Percentiles rank a stretch among this genome's conserved stretches.
phyloP scores from a whole-genome alignment of 2,797 vertebrate species.

The Dallia pectoralis region DNA sequence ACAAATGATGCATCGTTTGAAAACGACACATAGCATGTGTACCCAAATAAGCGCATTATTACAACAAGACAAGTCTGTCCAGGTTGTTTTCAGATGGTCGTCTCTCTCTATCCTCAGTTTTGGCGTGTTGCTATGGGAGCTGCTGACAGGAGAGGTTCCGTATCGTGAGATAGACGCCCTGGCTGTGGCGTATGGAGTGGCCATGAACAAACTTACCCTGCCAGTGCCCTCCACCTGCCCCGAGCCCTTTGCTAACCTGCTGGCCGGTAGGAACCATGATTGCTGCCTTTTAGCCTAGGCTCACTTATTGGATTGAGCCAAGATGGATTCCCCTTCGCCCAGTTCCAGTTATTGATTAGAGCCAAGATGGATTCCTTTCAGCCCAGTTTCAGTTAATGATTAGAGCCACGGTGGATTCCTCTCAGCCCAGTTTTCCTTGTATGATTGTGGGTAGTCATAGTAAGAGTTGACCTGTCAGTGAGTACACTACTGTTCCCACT shows the following conservation, averaged over 20 bases:
- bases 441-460: background rate
- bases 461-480: background rate
- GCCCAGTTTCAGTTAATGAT: background rate
- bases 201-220: conserved; percentile 92
- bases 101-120: conserved; percentile 72
- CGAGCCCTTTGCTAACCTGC: conserved; percentile 84
- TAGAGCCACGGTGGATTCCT: background rate
- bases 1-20: too few species aligned
- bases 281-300: background rate
- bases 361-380: background rate
- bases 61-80: background rate
- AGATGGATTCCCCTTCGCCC: background rate
- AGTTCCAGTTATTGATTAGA: background rate
- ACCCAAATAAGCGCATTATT: background rate
- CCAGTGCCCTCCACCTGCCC: conserved; percentile 91
- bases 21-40: too few species aligned
- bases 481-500: background rate
- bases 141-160: conserved; percentile 90
- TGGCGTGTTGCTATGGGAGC: conserved; percentile 89
- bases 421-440: background rate
- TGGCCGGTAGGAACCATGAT: conserved; percentile 75
- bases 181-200: conserved; percentile 89
- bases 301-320: background rate
- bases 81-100: background rate
- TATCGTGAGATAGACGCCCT: conserved; percentile 90